Evolutionary conservation across 2,113 vertebrate species (phyloP).

Genomic region (Peucedramus taeniatus): DNA sequence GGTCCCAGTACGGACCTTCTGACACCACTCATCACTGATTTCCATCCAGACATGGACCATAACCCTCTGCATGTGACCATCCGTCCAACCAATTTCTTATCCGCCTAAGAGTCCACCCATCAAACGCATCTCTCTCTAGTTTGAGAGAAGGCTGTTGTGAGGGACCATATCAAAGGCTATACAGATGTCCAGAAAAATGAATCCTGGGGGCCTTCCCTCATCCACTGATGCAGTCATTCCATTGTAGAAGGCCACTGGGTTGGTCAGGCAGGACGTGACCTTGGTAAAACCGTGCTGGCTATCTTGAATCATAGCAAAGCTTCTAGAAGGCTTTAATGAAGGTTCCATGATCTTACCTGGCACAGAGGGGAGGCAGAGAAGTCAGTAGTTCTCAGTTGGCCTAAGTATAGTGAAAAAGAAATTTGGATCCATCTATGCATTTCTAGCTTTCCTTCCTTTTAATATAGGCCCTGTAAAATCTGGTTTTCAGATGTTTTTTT

Average conservation of each 20-base stretch:
- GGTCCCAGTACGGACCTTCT: background rate
- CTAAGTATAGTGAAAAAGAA: background rate
- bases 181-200: background rate
- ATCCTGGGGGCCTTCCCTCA: background rate
- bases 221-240: background rate
- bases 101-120: background rate
- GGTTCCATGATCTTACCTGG: background rate
- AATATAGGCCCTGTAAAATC: background rate
- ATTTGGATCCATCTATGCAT: background rate
- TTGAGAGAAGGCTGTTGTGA: background rate
- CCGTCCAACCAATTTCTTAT: background rate
- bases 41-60: background rate
- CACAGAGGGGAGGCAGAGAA: background rate
- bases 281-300: background rate
- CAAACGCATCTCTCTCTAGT: background rate
- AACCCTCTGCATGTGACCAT: rapidly evolving
- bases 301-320: rapidly evolving
- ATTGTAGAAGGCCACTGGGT: rapidly evolving
- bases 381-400: background rate
- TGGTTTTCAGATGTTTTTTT: background rate
- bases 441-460: background rate
- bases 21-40: rapidly evolving
- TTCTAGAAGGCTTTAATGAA: background rate
- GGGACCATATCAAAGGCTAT: background rate
- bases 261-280: background rate